phyloP scores from a whole-genome alignment of 2,888 invertebrate genomes.

The Chaetoderma sp. region DNA sequence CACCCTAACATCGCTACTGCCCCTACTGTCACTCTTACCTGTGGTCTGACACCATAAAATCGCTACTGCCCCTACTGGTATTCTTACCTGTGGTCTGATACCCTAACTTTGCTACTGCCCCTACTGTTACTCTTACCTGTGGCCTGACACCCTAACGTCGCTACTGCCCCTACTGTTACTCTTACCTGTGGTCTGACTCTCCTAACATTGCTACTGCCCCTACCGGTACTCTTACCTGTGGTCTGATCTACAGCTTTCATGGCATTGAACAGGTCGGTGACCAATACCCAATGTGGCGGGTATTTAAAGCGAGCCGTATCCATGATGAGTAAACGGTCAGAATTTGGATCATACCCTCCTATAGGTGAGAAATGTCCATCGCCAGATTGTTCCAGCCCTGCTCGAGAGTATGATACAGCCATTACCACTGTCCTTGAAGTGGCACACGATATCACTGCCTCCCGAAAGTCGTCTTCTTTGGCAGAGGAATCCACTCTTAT shows the following conservation, averaged over 20 bases:
- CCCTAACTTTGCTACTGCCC: too few species aligned
- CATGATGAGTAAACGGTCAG: constrained; percentile 64
- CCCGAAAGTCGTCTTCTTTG: constrained; percentile 38
- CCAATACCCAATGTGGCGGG: constrained; percentile 68
- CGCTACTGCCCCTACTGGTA: too few species aligned
- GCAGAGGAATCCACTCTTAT: constrained; percentile 27
- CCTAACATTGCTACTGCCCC: too few species aligned
- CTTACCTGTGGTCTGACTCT: too few species aligned
- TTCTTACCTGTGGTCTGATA: too few species aligned
- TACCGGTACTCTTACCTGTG: constrained; percentile 50
- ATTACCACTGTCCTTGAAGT: constrained; percentile 51
- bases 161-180: too few species aligned
- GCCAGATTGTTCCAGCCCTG: constrained; percentile 66
- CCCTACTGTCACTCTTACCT: too few species aligned
- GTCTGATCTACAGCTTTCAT: constrained; percentile 61
- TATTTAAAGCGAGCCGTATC: constrained; percentile 70
- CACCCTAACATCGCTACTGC: too few species aligned
- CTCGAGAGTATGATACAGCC: constrained; percentile 64
- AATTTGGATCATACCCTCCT: constrained; percentile 65
- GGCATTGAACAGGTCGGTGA: constrained; percentile 59
- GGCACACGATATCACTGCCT: constrained; percentile 37
- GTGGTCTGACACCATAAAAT: too few species aligned
- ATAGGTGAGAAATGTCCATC: constrained; percentile 67
- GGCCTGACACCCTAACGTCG: too few species aligned
- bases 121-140: too few species aligned